A percentile compares a stretch with the other conserved stretches of the same genome.
These are phyloP conservation scores for Epinotia ramella DNA, from an alignment of 2,888 invertebrate species.

Conservation along the genomic window DNA sequence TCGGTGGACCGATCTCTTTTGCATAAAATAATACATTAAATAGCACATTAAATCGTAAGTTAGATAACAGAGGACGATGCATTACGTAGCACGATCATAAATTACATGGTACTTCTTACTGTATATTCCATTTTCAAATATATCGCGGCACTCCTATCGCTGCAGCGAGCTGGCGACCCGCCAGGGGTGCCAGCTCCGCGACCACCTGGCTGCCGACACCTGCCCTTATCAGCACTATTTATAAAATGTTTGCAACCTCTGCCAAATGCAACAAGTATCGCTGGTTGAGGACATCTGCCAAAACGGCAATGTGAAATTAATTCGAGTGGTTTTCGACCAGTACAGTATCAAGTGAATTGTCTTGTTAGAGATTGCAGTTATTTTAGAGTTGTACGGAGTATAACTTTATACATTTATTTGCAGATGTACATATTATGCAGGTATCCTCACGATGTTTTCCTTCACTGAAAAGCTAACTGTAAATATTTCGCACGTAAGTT, in stretches of 20 bases:
- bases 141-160: slow-evolving; percentile 2
- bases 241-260: slow-evolving; percentile 25
- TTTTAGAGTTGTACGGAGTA: no score
- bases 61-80: background rate
- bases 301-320: background rate
- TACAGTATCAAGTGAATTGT: background rate
- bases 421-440: no score
- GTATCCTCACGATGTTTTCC: no score
- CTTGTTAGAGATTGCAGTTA: no score
- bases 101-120: background rate
- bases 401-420: no score
- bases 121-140: background rate
- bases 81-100: background rate
- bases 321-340: background rate
- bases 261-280: slow-evolving; percentile 32
- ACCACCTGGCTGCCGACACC: slow-evolving; percentile 19
- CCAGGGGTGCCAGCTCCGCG: slow-evolving; percentile 14
- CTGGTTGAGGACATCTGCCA: slow-evolving; percentile 10
- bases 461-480: no score
- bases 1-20: no score
- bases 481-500: no score
- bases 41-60: no score
- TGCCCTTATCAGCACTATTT: slow-evolving; percentile 14
- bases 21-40: no score
- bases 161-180: slow-evolving; percentile 15